Percentiles rank a stretch among this genome's conserved stretches.
These are phyloP conservation scores for Sinotaia quadrata DNA, from an alignment of 2,888 invertebrate species.

Conservation along the genomic window DNA sequence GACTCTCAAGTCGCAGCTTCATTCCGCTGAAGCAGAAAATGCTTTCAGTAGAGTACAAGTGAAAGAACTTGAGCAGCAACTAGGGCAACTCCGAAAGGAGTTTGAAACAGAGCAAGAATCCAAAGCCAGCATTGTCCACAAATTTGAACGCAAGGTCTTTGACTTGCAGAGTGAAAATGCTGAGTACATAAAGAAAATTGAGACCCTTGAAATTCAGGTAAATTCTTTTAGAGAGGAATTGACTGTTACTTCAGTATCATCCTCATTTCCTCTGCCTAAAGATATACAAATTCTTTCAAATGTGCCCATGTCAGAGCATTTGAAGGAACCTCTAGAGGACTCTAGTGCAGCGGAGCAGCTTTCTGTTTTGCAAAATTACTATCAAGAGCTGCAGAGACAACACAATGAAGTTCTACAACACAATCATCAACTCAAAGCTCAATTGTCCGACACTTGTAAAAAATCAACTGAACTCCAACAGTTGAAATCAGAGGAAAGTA, in stretches of 20 bases:
- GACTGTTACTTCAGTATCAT: neutral
- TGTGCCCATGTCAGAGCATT: neutral
- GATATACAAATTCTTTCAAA: too few species aligned
- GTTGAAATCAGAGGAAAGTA: neutral
- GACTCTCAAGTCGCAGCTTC: slow-evolving; percentile 19
- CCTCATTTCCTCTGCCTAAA: neutral
- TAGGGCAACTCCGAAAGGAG: slow-evolving; percentile 12
- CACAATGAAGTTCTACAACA: neutral
- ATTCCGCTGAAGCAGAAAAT: slow-evolving; percentile 2
- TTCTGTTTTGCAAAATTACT: neutral
- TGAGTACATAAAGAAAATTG: slow-evolving; percentile 27
- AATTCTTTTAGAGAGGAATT: slow-evolving; percentile 34
- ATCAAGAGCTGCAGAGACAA: slow-evolving; percentile 11
- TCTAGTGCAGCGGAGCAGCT: neutral
- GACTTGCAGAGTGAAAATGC: slow-evolving; percentile 30
- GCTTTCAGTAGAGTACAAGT: slow-evolving; percentile 13
- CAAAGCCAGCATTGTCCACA: neutral
- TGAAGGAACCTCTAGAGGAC: neutral
- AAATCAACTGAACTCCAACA: too few species aligned
- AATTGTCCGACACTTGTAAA: neutral
- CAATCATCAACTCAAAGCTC: neutral
- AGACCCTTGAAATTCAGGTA: slow-evolving; percentile 34
- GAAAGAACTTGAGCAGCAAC: slow-evolving; percentile 8
- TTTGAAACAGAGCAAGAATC: neutral
- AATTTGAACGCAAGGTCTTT: slow-evolving; percentile 7